A percentile compares a stretch with the other conserved stretches of the same genome.
Conservation (phyloP, 1,140 invertebrate genomes). For the Drosophila pachea region DNA sequence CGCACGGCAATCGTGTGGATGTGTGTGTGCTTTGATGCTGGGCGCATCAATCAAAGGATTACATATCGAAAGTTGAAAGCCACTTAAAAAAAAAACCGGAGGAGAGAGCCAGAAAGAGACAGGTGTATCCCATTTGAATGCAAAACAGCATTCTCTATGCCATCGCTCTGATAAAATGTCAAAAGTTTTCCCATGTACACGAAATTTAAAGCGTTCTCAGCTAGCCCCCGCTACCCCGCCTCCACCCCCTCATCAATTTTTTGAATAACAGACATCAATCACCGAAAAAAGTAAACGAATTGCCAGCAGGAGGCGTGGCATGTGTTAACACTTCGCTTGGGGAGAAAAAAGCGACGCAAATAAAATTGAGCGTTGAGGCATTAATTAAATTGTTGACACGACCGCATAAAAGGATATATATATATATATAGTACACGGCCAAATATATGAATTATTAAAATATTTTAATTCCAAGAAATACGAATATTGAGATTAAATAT, state of each 20-base stretch:
- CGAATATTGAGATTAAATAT: too few relatives aligned
- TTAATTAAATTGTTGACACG: conserved; percentile 65
- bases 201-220: conserved; percentile 56
- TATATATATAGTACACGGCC: background rate
- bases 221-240: background rate
- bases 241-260: background rate
- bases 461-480: too few relatives aligned
- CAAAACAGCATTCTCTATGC: conserved; percentile 50
- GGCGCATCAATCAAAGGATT: conserved; percentile 74
- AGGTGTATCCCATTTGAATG: conserved; percentile 63
- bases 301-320: conserved; percentile 14
- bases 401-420: conserved; percentile 12
- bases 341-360: conserved; percentile 44
- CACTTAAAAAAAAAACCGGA: conserved; percentile 49
- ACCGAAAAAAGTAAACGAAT: conserved; percentile 43
- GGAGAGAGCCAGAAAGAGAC: background rate
- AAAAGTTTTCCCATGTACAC: conserved; percentile 45
- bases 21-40: conserved; percentile 50
- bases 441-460: too few relatives aligned
- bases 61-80: conserved; percentile 73
- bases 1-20: conserved; percentile 12
- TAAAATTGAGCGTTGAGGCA: conserved; percentile 59
- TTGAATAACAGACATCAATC: conserved; percentile 69
- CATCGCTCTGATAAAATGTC: conserved; percentile 39
- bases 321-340: conserved; percentile 51